These are phyloP conservation scores for Alsophila aescularia DNA, from an alignment of 2,888 invertebrate species.

Conservation along the genomic window DNA sequence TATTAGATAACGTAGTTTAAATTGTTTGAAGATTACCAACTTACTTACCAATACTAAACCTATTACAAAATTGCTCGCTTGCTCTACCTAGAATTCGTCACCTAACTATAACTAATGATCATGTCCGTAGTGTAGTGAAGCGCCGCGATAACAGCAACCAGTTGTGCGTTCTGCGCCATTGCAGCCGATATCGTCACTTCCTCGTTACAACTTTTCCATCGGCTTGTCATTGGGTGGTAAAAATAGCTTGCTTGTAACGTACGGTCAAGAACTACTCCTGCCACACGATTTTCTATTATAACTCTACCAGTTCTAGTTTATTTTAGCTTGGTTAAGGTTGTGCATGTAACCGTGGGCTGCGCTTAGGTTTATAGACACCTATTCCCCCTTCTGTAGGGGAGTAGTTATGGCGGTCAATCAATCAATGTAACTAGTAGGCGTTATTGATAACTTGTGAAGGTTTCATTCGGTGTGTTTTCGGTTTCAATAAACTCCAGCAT, in stretches of 20 bases:
- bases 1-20: too few relatives aligned
- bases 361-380: conserved; percentile 40
- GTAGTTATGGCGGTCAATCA: conserved; percentile 29
- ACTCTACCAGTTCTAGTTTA: not conserved
- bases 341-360: conserved; percentile 33
- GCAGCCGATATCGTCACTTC: conserved; percentile 30
- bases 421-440: conserved; percentile 29
- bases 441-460: conserved; percentile 9
- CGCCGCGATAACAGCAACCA: conserved; percentile 16
- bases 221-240: conserved; percentile 48
- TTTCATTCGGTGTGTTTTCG: conserved; percentile 1
- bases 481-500: not conserved
- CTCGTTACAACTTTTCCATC: conserved; percentile 29
- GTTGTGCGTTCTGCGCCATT: conserved; percentile 32
- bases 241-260: conserved; percentile 40
- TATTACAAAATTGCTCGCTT: too few relatives aligned
- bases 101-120: too few relatives aligned
- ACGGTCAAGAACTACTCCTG: not conserved
- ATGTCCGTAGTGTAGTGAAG: conserved; percentile 6
- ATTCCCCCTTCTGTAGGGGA: conserved; percentile 22
- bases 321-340: not conserved
- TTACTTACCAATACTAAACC: too few relatives aligned
- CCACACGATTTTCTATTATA: conserved; percentile 1
- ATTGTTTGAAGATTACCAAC: too few relatives aligned
- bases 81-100: not conserved